A percentile compares a stretch with the other conserved stretches of the same genome.
Evolutionary conservation across 1,140 invertebrate species (phyloP).

Genomic region (Lordiphosa clarofinis): DNA sequence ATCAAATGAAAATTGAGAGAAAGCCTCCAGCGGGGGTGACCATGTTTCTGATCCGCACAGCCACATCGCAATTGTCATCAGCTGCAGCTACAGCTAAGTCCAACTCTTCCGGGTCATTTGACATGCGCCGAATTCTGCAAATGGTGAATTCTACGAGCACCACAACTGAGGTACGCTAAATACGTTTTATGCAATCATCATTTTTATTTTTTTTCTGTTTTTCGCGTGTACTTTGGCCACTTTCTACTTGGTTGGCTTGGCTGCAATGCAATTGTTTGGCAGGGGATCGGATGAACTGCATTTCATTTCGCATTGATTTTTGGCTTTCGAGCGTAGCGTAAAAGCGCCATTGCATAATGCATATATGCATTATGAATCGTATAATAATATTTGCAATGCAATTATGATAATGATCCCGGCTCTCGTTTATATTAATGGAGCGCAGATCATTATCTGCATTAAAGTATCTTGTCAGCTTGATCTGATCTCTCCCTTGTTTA

Average conservation of each 20-base stretch:
- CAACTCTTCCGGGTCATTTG: slow-evolving; percentile 52
- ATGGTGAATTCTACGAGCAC: slow-evolving; percentile 44
- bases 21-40: slow-evolving; percentile 10
- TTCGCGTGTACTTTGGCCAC: slow-evolving; percentile 23
- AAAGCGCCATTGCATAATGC: slow-evolving; percentile 55
- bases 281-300: slow-evolving; percentile 43
- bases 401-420: slow-evolving; percentile 1
- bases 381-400: slow-evolving; percentile 30
- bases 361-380: slow-evolving; percentile 49
- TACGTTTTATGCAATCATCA: slow-evolving; percentile 41
- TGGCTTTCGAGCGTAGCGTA: slow-evolving; percentile 63
- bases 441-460: slow-evolving; percentile 6
- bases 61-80: slow-evolving; percentile 19
- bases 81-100: slow-evolving; percentile 4
- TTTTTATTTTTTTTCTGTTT: slow-evolving; percentile 20
- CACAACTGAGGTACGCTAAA: slow-evolving; percentile 44
- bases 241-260: slow-evolving; percentile 47
- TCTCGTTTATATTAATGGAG: slow-evolving; percentile 8
- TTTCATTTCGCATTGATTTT: slow-evolving; percentile 46
- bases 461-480: slow-evolving; percentile 1
- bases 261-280: slow-evolving; percentile 2
- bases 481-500: not conserved
- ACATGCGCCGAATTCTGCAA: slow-evolving; percentile 25
- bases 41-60: slow-evolving; percentile 43
- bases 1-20: slow-evolving; percentile 43